phyloP scores from a whole-genome alignment of 2,113 vertebrate genomes.

The Stercorarius parasiticus region DNA sequence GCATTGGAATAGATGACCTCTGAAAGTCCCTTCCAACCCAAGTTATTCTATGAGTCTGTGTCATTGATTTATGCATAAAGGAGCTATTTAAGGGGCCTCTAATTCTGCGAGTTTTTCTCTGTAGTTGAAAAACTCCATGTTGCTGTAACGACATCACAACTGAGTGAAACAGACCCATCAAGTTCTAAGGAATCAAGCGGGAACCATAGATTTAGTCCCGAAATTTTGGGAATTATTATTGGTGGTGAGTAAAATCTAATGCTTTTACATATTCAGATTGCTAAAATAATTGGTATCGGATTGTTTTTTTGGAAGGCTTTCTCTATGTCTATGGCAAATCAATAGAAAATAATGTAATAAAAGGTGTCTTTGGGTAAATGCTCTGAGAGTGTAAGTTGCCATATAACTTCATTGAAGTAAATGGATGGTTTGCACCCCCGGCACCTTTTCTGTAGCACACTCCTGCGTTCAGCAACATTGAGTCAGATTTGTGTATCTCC shows the following conservation, averaged over 20 bases:
- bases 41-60: not conserved
- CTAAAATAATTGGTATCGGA: not conserved
- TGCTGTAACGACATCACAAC: constrained; percentile 65
- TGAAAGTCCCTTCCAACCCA: not conserved
- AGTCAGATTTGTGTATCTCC: not conserved
- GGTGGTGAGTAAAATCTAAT: constrained; percentile 69
- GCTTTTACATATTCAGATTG: not conserved
- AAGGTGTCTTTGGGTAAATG: not conserved
- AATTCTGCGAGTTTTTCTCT: not conserved
- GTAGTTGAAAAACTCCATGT: constrained; percentile 75
- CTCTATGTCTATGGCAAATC: not conserved
- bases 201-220: not conserved
- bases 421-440: not conserved
- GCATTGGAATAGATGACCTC: not conserved
- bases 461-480: not conserved
- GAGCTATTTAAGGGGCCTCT: not conserved
- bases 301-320: not conserved
- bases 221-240: not conserved
- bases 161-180: not conserved
- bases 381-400: not conserved
- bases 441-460: not conserved
- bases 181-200: constrained; percentile 4
- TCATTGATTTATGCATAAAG: not conserved
- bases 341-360: not conserved
- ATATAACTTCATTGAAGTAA: not conserved